phyloP scores from a whole-genome alignment of 2,797 vertebrate genomes.

The Danio albolineatus region DNA sequence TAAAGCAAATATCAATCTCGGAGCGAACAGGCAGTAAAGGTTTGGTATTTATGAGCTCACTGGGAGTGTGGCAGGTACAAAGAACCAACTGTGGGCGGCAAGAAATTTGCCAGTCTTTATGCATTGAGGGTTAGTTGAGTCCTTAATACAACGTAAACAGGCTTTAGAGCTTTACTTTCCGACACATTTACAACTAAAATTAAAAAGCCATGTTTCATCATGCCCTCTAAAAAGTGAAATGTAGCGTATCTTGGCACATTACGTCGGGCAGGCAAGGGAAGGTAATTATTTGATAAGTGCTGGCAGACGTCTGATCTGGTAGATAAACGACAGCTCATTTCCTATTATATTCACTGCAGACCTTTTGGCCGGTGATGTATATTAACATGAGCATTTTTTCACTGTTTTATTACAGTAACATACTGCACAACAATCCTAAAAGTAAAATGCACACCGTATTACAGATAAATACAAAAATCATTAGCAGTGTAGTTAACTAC shows the following conservation, averaged over 20 bases:
- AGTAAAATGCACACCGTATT: no score
- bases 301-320: constrained; percentile 55
- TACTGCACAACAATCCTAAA: no score
- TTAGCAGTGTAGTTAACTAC: no score
- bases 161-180: constrained; percentile 74
- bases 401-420: no score
- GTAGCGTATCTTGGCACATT: constrained; percentile 56
- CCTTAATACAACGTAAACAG: constrained; percentile 78
- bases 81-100: constrained; percentile 73
- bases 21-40: constrained; percentile 59
- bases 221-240: constrained; percentile 66
- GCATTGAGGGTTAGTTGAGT: constrained; percentile 68
- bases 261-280: constrained; percentile 51
- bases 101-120: constrained; percentile 67
- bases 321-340: constrained; percentile 46
- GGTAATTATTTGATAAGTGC: constrained; percentile 70
- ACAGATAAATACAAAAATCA: no score
- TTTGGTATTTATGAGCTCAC: constrained; percentile 69
- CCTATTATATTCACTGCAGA: constrained; percentile 43
- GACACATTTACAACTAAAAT: constrained; percentile 71
- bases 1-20: constrained; percentile 67
- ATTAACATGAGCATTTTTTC: constrained; percentile 12
- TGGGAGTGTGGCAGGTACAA: constrained; percentile 68
- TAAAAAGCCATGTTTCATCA: constrained; percentile 74
- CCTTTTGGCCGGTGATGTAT: constrained; percentile 33